These are phyloP conservation scores for Gila orcuttii DNA, from an alignment of 2,113 vertebrate genomes.

Conservation along the genomic window DNA sequence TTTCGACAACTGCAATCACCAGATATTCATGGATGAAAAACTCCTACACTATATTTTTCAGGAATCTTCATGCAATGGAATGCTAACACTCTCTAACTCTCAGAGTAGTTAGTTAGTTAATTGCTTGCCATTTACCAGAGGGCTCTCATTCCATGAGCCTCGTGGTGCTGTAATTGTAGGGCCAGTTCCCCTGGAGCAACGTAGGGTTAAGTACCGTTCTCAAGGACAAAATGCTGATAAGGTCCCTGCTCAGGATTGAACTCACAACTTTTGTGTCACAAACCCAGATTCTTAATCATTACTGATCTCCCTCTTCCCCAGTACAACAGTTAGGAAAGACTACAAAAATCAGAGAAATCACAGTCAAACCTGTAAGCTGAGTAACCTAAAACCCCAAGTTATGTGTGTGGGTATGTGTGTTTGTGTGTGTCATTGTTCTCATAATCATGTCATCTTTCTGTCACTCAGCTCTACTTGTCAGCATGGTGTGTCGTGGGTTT, in stretches of 20 bases:
- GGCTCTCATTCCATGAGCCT: slow-evolving; percentile 29
- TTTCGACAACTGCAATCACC: background rate
- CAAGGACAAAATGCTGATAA: slow-evolving; percentile 6
- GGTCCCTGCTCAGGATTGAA: background rate
- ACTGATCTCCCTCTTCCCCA: background rate
- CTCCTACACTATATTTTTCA: background rate
- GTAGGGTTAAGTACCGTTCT: background rate
- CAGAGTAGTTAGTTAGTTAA: slow-evolving; percentile 9
- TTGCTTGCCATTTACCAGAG: slow-evolving; percentile 31
- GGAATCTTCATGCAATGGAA: background rate
- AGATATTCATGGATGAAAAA: background rate
- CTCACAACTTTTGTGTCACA: background rate
- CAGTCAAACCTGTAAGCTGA: background rate
- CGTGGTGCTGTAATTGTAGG: slow-evolving; percentile 19
- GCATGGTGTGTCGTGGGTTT: slow-evolving; percentile 67
- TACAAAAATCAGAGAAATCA: background rate
- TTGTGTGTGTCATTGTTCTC: slow-evolving; percentile 41
- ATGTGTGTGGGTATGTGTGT: slow-evolving; percentile 20
- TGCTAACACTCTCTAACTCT: background rate
- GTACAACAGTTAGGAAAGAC: background rate
- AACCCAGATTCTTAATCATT: background rate
- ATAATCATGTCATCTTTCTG: slow-evolving; percentile 53
- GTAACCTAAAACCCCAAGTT: slow-evolving; percentile 31
- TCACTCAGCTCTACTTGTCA: slow-evolving; percentile 66
- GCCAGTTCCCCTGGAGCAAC: slow-evolving; percentile 13